Conservation (phyloP, 2,797 vertebrate species). For the Chelon auratus region DNA sequence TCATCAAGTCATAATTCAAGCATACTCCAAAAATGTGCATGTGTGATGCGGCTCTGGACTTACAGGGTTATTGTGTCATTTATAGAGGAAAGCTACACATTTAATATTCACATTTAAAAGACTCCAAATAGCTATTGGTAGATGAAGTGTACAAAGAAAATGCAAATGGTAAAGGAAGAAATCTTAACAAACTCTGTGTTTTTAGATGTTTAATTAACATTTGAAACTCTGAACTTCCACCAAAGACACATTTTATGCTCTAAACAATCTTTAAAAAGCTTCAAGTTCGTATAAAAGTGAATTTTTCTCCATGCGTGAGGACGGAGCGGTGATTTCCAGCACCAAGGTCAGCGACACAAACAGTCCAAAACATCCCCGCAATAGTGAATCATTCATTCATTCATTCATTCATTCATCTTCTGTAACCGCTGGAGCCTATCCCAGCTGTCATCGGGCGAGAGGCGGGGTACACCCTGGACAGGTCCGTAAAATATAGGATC, state of each 20-base stretch:
- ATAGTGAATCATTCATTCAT: background rate
- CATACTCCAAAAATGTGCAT: too few relatives aligned
- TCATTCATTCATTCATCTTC: too few relatives aligned
- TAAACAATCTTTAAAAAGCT: background rate
- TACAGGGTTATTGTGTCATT: too few relatives aligned
- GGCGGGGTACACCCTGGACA: too few relatives aligned
- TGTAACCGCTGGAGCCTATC: too few relatives aligned
- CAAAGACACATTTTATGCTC: background rate
- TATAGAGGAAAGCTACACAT: too few relatives aligned
- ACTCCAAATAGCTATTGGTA: too few relatives aligned
- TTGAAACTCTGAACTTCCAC: background rate
- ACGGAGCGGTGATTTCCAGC: background rate
- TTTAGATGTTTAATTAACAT: background rate
- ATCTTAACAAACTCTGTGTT: background rate
- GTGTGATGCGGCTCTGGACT: too few relatives aligned
- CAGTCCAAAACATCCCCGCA: background rate
- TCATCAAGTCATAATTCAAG: too few relatives aligned
- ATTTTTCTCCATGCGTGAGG: background rate
- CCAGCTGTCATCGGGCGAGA: too few relatives aligned
- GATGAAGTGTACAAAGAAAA: background rate
- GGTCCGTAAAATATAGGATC: background rate
- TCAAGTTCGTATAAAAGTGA: background rate
- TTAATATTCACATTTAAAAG: too few relatives aligned
- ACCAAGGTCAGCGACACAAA: conserved; percentile 21
- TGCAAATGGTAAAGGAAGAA: background rate